Evolutionary conservation across 2,888 invertebrate species (phyloP), one percentile per base, ranked within the genome.

Genomic region (Leptinotarsa rubiginosa): DNA sequence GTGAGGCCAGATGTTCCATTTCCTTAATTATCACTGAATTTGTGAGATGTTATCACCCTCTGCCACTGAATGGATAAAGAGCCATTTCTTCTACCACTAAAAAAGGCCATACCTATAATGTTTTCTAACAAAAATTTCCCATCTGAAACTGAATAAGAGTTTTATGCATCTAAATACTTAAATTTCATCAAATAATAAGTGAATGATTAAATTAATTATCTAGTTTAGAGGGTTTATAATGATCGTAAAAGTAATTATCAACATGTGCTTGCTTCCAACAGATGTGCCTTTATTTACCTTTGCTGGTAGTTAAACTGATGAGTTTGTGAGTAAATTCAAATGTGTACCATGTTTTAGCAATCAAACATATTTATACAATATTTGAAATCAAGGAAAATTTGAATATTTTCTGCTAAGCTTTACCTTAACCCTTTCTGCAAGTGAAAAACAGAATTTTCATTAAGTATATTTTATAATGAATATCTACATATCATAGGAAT

Each of bases 401-500:
- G 0, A 41, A 41, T 41, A 41, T 41, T 41, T 41, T 41, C 41
- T 20, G 0, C 13, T 20, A 20, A 20, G 56, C 10, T 10, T 56
- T 12, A 20, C 56, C 10, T 12, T 56, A 4, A 7, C 52, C 52
- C 52, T 16, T 7, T 7, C 52, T 56, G 10, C n/a, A 49, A 54
- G 54, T 65, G 41, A 70, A 67, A 20, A 62, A 68, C 25, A 3
- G 47, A n/a, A 22, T 52, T 67, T 47, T 47, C 67, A 66, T 74
- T 72, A 13, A 68, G 47, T 65, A 66, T 77, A 76, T 71, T 69
- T 66, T n/a, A 75, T 77, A 77, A 72, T 77, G 70, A 72, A 73
- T 79, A 79, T 79, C 79, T 78, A 78, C 77, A 78, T 75, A 78
- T 72, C 77, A 79, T 75, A 80, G 77, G 76, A 78, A 78, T 78